These are phyloP conservation scores for Drosophila funebris DNA, from an alignment of 1,140 invertebrate genomes.

Conservation along the genomic window DNA sequence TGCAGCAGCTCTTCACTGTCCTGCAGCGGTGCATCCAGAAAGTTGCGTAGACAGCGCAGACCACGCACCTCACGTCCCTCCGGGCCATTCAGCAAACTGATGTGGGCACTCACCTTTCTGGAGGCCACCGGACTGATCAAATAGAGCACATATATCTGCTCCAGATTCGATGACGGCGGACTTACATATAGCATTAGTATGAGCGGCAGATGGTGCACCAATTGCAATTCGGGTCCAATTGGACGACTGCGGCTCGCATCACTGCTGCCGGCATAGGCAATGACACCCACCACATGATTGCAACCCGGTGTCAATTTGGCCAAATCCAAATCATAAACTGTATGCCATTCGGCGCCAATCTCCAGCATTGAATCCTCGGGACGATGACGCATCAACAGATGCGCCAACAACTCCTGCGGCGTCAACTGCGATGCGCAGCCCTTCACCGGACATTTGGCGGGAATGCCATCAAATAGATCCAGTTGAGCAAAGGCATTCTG, in stretches of 20 bases:
- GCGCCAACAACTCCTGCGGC: conserved; percentile 41
- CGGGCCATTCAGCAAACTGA: conserved; percentile 21
- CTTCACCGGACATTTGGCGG: conserved; percentile 35
- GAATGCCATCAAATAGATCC: conserved; percentile 36
- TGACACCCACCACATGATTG: conserved; percentile 44
- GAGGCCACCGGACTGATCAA: conserved; percentile 41
- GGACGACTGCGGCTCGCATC: conserved; percentile 28
- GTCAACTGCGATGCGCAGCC: conserved; percentile 16
- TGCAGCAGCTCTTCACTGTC: conserved; percentile 35
- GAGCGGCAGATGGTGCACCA: conserved; percentile 50
- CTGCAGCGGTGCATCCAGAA: conserved; percentile 21
- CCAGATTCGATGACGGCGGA: conserved; percentile 4
- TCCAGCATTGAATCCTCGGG: conserved; percentile 49
- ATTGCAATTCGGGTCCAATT: conserved; percentile 39
- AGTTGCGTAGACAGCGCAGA: conserved; percentile 40
- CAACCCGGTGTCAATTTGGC: conserved; percentile 25
- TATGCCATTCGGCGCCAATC: conserved; percentile 34
- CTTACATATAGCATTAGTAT: conserved; percentile 46
- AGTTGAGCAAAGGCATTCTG: conserved; percentile 20
- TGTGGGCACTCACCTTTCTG: conserved; percentile 27
- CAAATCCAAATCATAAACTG: conserved; percentile 32
- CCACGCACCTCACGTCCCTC: conserved; percentile 27
- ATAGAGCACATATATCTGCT: conserved; percentile 46
- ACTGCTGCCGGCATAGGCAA: conserved; percentile 42
- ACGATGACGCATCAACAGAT: conserved; percentile 48